Conservation (phyloP, 2,797 vertebrate species). For the Chaenodraco wilsoni region DNA sequence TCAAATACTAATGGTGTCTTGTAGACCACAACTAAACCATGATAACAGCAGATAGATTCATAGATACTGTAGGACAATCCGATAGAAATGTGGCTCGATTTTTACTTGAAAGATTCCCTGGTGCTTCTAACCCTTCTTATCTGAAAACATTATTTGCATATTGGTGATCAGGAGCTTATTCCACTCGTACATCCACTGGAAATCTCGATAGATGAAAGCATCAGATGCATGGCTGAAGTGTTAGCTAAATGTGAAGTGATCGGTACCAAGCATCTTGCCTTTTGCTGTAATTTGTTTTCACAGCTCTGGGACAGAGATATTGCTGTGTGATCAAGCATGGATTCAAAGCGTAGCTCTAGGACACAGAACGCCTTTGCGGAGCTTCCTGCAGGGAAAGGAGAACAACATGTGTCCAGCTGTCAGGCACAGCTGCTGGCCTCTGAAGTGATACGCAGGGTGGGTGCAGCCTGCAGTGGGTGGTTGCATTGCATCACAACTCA, state of each 20-base stretch:
- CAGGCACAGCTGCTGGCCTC: slow-evolving; percentile 68
- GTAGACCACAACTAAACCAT: slow-evolving; percentile 39
- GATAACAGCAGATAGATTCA: slow-evolving; percentile 46
- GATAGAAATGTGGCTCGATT: slow-evolving; percentile 13
- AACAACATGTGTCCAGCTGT: slow-evolving; percentile 78
- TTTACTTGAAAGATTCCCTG: slow-evolving; percentile 19
- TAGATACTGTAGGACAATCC: slow-evolving; percentile 16
- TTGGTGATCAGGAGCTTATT: slow-evolving; percentile 23
- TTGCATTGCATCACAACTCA: slow-evolving; percentile 44
- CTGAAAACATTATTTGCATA: slow-evolving; percentile 32
- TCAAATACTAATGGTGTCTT: slow-evolving; percentile 59
- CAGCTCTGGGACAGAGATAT: slow-evolving; percentile 30
- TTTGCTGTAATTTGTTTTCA: slow-evolving; percentile 33
- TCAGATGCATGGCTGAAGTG: slow-evolving; percentile 24
- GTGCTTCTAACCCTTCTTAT: slow-evolving; percentile 11
- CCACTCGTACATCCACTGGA: slow-evolving; percentile 29
- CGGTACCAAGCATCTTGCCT: slow-evolving; percentile 40
- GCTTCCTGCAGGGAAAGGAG: slow-evolving; percentile 54
- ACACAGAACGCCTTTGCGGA: slow-evolving; percentile 46
- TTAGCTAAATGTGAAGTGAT: slow-evolving; percentile 46
- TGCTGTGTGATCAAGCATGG: slow-evolving; percentile 65
- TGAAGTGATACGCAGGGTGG: slow-evolving; percentile 64
- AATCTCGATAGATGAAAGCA: slow-evolving; percentile 33
- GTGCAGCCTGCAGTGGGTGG: slow-evolving; percentile 54
- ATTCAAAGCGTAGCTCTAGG: slow-evolving; percentile 72